These are phyloP conservation scores for Girardia tigrina DNA, from an alignment of 2,888 invertebrate species.

Conservation along the genomic window DNA sequence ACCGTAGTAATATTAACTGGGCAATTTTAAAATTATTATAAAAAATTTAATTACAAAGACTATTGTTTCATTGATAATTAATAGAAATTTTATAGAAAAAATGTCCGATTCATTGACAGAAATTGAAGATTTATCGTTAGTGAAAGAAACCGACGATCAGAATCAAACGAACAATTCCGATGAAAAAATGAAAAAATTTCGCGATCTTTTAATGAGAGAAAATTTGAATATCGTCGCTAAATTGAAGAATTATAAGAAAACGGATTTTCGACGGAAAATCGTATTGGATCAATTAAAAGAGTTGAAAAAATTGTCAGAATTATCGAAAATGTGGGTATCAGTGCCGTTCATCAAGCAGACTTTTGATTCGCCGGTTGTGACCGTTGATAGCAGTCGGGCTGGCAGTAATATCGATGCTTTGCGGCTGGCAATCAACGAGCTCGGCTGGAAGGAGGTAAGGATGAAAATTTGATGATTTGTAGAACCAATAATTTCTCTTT, in stretches of 20 bases:
- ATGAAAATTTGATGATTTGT: not conserved
- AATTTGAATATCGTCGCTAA: slow-evolving; percentile 7
- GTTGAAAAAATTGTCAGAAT: slow-evolving; percentile 21
- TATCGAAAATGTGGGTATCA: slow-evolving; percentile 28
- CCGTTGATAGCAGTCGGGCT: slow-evolving; percentile 51
- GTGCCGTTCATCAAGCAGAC: slow-evolving; percentile 29
- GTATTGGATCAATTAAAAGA: slow-evolving; percentile 30
- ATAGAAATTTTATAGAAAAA: not conserved
- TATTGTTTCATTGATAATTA: not conserved
- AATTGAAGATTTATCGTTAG: not conserved
- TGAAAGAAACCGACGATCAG: not conserved
- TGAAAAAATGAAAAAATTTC: not conserved
- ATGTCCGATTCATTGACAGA: not conserved
- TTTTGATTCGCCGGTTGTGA: slow-evolving; percentile 38
- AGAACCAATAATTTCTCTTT: not conserved
- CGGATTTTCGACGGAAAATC: slow-evolving; percentile 34
- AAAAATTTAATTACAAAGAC: not conserved
- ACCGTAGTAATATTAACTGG: slow-evolving; percentile 6
- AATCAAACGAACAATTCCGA: not conserved
- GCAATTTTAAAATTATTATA: not conserved
- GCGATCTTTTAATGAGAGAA: not conserved
- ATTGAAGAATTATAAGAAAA: slow-evolving; percentile 29
- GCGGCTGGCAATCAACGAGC: slow-evolving; percentile 47
- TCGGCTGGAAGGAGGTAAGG: slow-evolving; percentile 49
- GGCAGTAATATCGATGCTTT: slow-evolving; percentile 51